Evolutionary conservation across 2,113 vertebrate species (phyloP).

Genomic region (Sula dactylatra): DNA sequence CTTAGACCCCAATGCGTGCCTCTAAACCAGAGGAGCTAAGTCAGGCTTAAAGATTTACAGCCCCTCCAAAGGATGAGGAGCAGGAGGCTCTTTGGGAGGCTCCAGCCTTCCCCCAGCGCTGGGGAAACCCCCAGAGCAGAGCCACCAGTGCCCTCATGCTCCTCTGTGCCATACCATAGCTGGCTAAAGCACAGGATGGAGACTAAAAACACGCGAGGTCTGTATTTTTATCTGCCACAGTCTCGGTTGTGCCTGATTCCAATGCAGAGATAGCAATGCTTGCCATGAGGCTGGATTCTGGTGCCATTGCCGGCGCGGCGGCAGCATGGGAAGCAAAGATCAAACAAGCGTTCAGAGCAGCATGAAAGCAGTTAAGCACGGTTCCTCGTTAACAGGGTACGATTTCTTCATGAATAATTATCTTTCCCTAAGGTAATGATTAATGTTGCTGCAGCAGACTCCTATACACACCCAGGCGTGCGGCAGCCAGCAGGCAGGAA

Average conservation of each 20-base stretch:
- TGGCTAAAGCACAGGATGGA: not conserved
- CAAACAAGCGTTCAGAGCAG: not conserved
- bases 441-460: constrained; percentile 10
- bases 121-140: not conserved
- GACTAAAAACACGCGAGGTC: not conserved
- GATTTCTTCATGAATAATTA: constrained; percentile 13
- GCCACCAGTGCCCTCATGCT: not conserved
- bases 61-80: not conserved
- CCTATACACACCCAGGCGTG: not conserved
- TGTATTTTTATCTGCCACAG: not conserved
- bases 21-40: not conserved
- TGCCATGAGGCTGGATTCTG: rapidly evolving
- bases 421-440: constrained; percentile 53
- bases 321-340: not conserved
- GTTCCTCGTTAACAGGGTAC: not conserved
- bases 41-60: not conserved
- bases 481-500: not conserved
- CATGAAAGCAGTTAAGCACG: not conserved
- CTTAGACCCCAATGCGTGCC: not conserved
- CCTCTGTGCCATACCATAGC: rapidly evolving
- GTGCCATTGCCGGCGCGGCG: rapidly evolving
- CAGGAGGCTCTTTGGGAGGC: not conserved
- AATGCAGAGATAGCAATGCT: rapidly evolving
- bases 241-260: not conserved
- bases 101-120: not conserved